phyloP scores from a whole-genome alignment of 2,888 invertebrate genomes.

The Drosophila rellima region DNA sequence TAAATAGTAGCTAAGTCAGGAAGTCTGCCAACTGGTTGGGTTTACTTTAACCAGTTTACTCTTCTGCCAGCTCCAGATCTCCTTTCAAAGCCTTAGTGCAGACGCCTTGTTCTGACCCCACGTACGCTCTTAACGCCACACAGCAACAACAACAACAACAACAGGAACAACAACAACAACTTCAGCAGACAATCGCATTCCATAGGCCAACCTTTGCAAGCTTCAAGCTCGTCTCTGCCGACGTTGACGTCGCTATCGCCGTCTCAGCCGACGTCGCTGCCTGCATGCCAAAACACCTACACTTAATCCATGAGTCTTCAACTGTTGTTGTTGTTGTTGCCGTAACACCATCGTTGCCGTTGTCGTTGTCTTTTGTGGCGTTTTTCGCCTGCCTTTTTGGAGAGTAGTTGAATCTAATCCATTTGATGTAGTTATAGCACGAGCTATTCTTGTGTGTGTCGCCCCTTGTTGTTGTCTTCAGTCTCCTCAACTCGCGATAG shows the following conservation, averaged over 20 bases:
- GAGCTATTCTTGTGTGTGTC: conserved; percentile 83
- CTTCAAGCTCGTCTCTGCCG: conserved; percentile 32
- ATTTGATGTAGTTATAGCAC: conserved; percentile 84
- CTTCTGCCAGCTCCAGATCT: conserved; percentile 43
- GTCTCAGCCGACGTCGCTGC: conserved; percentile 32
- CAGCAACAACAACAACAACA: conserved; percentile 25
- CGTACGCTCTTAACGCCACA: conserved; percentile 69
- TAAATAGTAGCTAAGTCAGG: neutral
- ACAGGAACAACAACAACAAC: conserved; percentile 13
- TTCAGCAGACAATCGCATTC: conserved; percentile 74
- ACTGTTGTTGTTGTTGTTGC: conserved; percentile 43
- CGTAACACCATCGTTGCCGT: conserved; percentile 53
- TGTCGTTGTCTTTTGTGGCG: conserved; percentile 68
- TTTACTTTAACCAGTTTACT: conserved; percentile 44
- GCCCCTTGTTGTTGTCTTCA: conserved; percentile 54
- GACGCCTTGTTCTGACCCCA: conserved; percentile 71
- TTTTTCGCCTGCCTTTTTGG: conserved; percentile 75
- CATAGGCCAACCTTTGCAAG: conserved; percentile 56
- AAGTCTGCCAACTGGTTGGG: conserved; percentile 27
- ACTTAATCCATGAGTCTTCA: conserved; percentile 55
- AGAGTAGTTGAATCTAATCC: conserved; percentile 83
- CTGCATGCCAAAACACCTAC: conserved; percentile 79
- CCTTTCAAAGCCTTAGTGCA: conserved; percentile 53
- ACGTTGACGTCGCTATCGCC: neutral
- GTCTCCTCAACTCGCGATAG: conserved; percentile 6